Evolutionary conservation across 2,797 vertebrate species (phyloP).

Genomic region (Distichodus sexfasciatus): DNA sequence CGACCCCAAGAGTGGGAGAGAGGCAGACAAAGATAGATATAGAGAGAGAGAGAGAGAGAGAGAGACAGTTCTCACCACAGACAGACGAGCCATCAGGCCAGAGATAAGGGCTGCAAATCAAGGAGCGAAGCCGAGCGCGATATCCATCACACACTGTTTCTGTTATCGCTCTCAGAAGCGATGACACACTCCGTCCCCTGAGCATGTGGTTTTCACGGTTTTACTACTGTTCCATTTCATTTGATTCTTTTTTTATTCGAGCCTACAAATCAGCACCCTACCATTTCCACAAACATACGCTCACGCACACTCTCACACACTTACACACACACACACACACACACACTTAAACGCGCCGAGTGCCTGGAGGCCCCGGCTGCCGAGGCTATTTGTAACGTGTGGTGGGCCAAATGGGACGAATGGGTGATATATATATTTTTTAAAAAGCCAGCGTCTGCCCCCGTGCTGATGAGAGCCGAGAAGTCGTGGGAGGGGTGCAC

Average conservation of each 20-base stretch:
- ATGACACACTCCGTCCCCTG: slow-evolving; percentile 34
- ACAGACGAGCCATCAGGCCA: not conserved
- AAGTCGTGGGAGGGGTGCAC: slow-evolving; percentile 46
- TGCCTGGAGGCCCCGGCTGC: slow-evolving; percentile 1
- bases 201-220: slow-evolving; percentile 42
- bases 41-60: slow-evolving; percentile 8
- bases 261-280: slow-evolving; percentile 31
- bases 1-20: not conserved
- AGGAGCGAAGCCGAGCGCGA: slow-evolving; percentile 20
- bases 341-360: slow-evolving; percentile 12
- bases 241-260: slow-evolving; percentile 10
- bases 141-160: slow-evolving; percentile 33
- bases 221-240: slow-evolving; percentile 44
- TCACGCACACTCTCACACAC: no score
- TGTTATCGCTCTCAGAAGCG: slow-evolving; percentile 17
- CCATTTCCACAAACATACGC: slow-evolving; percentile 33
- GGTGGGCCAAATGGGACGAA: not conserved
- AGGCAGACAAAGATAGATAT: not conserved
- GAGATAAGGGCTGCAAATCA: slow-evolving; percentile 33
- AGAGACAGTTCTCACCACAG: not conserved
- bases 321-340: slow-evolving; percentile 14
- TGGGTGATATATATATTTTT: slow-evolving; percentile 40
- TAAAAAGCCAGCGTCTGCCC: slow-evolving; percentile 39
- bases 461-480: slow-evolving; percentile 49
- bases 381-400: slow-evolving; percentile 1